Conservation (phyloP, 2,888 invertebrate species). For the Synergus laeviventris region DNA sequence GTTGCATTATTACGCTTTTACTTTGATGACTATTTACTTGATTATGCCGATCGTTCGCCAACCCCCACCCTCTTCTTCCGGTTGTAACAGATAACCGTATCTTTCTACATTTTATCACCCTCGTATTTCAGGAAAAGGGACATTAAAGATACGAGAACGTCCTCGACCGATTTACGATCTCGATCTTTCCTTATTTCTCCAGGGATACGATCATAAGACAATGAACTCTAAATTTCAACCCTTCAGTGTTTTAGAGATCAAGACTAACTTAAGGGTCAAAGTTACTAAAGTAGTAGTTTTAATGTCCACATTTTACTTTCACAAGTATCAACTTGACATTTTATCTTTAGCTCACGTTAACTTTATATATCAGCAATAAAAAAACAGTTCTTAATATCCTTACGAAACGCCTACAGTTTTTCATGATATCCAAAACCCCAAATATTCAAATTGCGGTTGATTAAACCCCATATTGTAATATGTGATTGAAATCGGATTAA, state of each 20-base stretch:
- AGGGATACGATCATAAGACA: constrained; percentile 38
- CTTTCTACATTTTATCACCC: constrained; percentile 59
- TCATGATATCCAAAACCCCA: not conserved
- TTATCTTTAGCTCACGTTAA: not conserved
- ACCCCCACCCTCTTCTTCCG: constrained; percentile 31
- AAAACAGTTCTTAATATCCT: not conserved
- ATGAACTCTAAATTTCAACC: constrained; percentile 40
- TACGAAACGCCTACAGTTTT: not conserved
- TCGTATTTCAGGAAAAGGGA: constrained; percentile 54
- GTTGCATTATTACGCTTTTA: constrained; percentile 55
- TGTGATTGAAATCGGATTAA: not conserved
- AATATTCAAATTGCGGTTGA: not conserved
- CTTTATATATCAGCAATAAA: not conserved
- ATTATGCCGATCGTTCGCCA: constrained; percentile 44
- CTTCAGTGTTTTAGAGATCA: constrained; percentile 9
- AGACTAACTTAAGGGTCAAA: not conserved
- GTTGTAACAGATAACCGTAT: constrained; percentile 43
- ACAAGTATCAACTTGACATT: not conserved
- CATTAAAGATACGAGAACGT: constrained; percentile 44
- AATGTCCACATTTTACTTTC: not conserved
- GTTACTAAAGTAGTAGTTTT: not conserved
- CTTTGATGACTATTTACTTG: constrained; percentile 62
- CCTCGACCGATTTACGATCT: constrained; percentile 43
- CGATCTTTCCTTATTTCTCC: constrained; percentile 37
- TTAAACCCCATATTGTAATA: not conserved